Base-by-base conservation (phyloP, 2,888 invertebrate genomes). In the Callimorpha dominula region DNA sequence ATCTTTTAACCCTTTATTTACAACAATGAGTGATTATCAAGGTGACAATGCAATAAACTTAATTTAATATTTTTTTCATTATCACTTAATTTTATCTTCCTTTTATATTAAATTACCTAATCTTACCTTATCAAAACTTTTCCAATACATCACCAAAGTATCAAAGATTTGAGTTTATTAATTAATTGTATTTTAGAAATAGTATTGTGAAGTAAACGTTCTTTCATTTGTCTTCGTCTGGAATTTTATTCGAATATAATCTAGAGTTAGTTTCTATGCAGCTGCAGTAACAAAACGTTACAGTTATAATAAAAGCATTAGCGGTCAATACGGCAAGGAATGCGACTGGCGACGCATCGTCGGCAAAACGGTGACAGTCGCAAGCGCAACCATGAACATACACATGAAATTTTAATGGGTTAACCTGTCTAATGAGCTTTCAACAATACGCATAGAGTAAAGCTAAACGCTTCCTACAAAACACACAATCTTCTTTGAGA, bases 271-370 rank as follows among this genome's bases (percentile, higher is more conserved):
- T 73, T 78, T 42, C 76, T 78, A 81, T 78, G 79, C 83, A 84
- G 74, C 69, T 60, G 71, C 74, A 78, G 79, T 76, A 82, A 78
- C 77, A 75, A 78, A 80, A 81, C 78, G 76, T 75, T 86, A 91
- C 91, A 87, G 91, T 91, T 91, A 90, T 83, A 88, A 88, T 89
- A 88, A 84, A 84, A 86, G 83, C 88, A 89, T 90, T 89, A 90
- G 87, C 85, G 77, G 80, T 79, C n/a, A 20, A 86, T 85, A 86
- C 86, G 80, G 86, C 83, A 76, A 84, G 87, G 89, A 89, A 90
- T 90, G 87, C 81, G 78, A 84, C 84, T 83, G 60, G 60, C 60
- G 60, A 31, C 60, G 83, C 76, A 78, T 54, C 78, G 79, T 78
- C 81, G 81, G 79, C 81, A 76, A 42, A 73, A 68, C 80, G 78